Base-by-base conservation (phyloP, 2,113 vertebrate species). In the Climacteris rufus region DNA sequence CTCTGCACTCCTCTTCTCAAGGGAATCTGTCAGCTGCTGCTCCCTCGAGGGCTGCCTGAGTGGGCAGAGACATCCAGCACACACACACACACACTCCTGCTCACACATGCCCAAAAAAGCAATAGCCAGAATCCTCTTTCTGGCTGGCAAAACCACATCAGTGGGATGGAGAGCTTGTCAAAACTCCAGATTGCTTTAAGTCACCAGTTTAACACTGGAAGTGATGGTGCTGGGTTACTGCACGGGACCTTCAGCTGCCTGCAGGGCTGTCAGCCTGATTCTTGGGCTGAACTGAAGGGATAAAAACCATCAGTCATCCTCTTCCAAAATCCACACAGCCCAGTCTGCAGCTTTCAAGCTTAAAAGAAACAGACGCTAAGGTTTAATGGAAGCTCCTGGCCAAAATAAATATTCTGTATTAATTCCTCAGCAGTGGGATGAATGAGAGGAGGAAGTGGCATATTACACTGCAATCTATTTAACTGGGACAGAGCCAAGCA, bases 331-430 rank as follows among this genome's bases (percentile, higher is more conserved):
- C 92, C 90, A 95, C 85, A 92, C 59, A 44, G 40, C 18, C 64
- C 30, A 64, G 25, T 10, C 86, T 81, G 37, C 44, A 54, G 72
- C 49, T 90, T 92, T 83, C 86, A 54, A 50, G 64, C 79, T 95
- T 75, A 89, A 88, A 86, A 94, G 88, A 78, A 96, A 74, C 35
- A 81, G 86, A 80, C 68, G 27, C 83, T 75, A 66, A 78, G 37
- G 49, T 92, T 93, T 90, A 89, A 81, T 72, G 76, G 75, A 80
- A 94, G 42, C 80, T 79, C 74, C 80, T 42, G 64, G 90, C 88
- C 93, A 96, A 96, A 84, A 42, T 49, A 96, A 96, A 92, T 94
- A 94, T 94, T 93, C 80, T 68, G 59, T 45, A 94, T 92, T 94
- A 95, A 95, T 64, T 94, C 76, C 80, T 83, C 88, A 78, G 93